Evolutionary conservation across 53 echinoderm and acorn worm species (phyloP), one percentile per base, ranked within the genome.

Genomic region (Pentamera pediparva): DNA sequence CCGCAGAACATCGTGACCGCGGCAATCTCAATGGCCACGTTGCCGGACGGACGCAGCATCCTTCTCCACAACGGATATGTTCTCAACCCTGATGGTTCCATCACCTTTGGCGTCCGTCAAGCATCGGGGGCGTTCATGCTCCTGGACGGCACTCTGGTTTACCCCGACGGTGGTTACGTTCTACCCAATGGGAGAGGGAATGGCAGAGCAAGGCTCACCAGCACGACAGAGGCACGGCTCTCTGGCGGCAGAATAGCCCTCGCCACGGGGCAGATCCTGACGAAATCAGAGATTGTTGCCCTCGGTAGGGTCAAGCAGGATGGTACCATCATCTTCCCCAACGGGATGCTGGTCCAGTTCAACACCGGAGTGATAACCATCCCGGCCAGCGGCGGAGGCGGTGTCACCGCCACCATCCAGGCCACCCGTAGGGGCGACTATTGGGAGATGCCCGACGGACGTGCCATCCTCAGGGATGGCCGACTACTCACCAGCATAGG

Each of bases 241-340:
- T 54, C 55, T 18, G 54, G 54, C 20, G 73, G 73, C 3, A 31
- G 35, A 21, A 36, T 72, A 34, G 73, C 37, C 22, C 11, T 72
- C 35, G 28, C 55, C 17, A 54, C 52, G 17, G 73, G 73, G 32
- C 36, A 54, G 34, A 35, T 72, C 1, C 35, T 72, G 34, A 72
- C 73, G 5, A 30, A 20, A 3, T 21, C 32, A 3, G 27, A 72
- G 24, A 35, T 72, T 7, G 52, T 54, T 52, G 73, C 73, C 21
- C 32, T 54, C 32, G 73, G 73, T n/a, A 47, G 55, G 4, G 22
- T 72, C 21, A 52, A 21, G 5, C 19, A 10, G 34, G 18, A 30
- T 31, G 73, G 73, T 30, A 27, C 2, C 36, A 72, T 72, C 10
- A 35, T 52, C n/a, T 54, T 72, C 52, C 73, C 73, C 55, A 54